phyloP scores from a whole-genome alignment of 2,113 vertebrate genomes.

The Jacana jacana region DNA sequence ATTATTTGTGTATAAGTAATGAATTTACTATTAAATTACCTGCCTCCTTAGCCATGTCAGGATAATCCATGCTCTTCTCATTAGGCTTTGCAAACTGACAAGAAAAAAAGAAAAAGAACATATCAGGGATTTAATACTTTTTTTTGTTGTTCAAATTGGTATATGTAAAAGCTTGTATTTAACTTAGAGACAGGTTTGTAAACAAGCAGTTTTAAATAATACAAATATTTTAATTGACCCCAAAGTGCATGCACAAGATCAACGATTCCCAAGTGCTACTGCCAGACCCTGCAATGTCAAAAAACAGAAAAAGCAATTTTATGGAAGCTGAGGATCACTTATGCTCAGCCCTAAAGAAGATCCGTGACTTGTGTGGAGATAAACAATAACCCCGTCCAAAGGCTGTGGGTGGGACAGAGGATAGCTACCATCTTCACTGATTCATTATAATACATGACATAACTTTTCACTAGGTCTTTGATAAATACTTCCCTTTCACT shows the following conservation, averaged over 20 bases:
- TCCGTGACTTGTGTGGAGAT: background rate
- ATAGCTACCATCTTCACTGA: background rate
- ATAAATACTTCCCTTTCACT: background rate
- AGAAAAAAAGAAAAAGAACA: background rate
- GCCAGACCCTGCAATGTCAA: background rate
- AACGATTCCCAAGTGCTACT: background rate
- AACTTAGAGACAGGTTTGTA: background rate
- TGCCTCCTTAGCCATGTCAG: constrained; percentile 94
- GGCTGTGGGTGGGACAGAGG: background rate
- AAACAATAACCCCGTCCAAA: background rate
- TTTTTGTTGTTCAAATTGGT: background rate
- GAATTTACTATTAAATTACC: constrained; percentile 71
- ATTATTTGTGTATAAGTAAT: too few species aligned
- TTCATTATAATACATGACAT: background rate
- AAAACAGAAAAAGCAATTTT: background rate
- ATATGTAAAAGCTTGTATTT: background rate
- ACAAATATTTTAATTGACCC: background rate
- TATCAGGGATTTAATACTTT: background rate
- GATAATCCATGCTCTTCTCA: constrained; percentile 80
- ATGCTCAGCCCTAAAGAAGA: background rate
- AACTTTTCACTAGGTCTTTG: background rate
- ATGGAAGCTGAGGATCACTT: background rate
- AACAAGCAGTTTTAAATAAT: background rate
- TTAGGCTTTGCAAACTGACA: constrained; percentile 88
- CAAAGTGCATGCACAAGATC: background rate